Base-by-base conservation (phyloP, 2,888 invertebrate species). In the Epirrhoe alternata region DNA sequence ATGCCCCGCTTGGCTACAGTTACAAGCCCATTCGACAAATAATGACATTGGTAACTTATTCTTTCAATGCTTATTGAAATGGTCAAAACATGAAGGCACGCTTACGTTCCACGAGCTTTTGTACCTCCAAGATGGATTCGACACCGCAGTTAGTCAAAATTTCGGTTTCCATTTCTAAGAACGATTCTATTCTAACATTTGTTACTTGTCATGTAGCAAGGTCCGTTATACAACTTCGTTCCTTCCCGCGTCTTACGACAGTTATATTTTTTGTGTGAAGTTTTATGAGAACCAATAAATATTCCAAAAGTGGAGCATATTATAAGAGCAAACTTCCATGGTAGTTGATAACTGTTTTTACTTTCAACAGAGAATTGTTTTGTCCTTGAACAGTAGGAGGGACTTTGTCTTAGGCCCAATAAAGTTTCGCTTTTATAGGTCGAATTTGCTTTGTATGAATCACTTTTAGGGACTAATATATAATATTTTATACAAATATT, bases 101-200 rank as follows among this genome's bases (percentile, higher is more conserved):
- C 92, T 92, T 89, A 87, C 80, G 77, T 82, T 80, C 83, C 82
- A 77, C 83, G 79, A 76, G 78, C 79, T 75, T 81, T 88, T 88
- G 89, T 89, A 60, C 74, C 76, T 78, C 74, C 78, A 86, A 81
- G 85, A 78, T 79, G 75, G 74, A 85, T 86, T 84, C 77, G 76
- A 85, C 86, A 90, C 92, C 92, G 81, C 92, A 92, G 86, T 90
- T 85, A 86, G 92, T 92, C 90, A 90, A 91, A 90, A 92, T 91
- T 86, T 92, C 87, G 92, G 92, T 92, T 92, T 89, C 84, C 72
- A 79, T 85, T 92, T 93, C 92, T 87, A 68, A 81, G 92, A 92
- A 92, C 74, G 74, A 77, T 72, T 75, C 78, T 77, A 80, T 82
- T 64, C 81, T 67, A 66, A 74, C 80, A 79, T 87, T 89, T 85